phyloP scores from a whole-genome alignment of 2,113 vertebrate genomes.

The Natator depressus region DNA sequence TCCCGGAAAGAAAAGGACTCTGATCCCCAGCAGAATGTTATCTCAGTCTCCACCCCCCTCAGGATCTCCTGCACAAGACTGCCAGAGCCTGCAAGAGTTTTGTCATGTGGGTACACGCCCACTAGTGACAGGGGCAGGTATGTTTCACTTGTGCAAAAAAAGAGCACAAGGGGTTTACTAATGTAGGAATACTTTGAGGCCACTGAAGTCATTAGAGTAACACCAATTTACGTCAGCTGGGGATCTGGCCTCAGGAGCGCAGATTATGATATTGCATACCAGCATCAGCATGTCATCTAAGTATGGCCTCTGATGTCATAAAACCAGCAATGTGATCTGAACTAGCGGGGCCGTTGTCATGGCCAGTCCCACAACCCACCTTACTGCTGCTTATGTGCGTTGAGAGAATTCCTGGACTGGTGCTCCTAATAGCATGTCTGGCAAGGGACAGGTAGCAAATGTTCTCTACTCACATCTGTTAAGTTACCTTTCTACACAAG shows the following conservation, averaged over 20 bases:
- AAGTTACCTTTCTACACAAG: neutral
- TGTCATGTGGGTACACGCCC: neutral
- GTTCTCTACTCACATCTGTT: neutral
- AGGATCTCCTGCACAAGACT: neutral
- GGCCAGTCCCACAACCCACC: neutral
- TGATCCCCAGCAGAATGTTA: too few species aligned
- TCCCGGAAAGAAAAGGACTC: neutral
- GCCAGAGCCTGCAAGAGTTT: neutral
- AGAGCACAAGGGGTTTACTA: neutral
- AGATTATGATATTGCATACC: neutral
- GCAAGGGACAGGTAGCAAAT: neutral
- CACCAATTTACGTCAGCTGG: neutral
- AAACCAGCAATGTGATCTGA: rapidly evolving
- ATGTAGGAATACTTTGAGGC: neutral
- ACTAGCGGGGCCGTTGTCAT: neutral
- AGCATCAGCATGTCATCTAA: rapidly evolving
- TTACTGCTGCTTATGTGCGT: rapidly evolving
- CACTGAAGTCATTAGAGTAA: neutral
- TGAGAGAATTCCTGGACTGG: neutral
- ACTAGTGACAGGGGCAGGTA: neutral
- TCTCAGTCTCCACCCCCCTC: too few species aligned
- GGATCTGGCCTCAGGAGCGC: rapidly evolving
- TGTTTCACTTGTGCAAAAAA: neutral
- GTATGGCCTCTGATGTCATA: neutral
- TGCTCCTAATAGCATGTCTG: neutral